Evolutionary conservation across 2,888 invertebrate genomes (phyloP), one percentile per base, ranked within the genome.

Genomic region (Chorisops tibialis): DNA sequence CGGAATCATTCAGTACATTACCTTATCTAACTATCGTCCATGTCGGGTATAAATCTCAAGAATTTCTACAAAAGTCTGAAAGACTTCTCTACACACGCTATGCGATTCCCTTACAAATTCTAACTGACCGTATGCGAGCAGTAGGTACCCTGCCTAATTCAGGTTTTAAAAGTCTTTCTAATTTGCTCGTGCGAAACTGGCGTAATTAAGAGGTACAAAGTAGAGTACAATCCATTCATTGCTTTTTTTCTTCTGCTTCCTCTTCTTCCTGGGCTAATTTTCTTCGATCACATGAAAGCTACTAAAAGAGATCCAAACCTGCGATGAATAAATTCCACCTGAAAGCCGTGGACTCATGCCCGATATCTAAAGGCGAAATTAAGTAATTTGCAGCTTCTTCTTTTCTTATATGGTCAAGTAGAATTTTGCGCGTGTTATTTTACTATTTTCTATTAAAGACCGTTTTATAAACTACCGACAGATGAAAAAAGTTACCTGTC

Each of bases 191-290:
- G 43, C 56, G 35, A 18, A 56, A 45, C 24, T 14, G 16, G 43
- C 45, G 38, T 56, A 56, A 56, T 56, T 56, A 45, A 56, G 43
- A 43, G 14, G 30, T 35, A 43, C 45, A 43, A 43, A 14, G 30
- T 24, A 30, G n/a, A 24, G 43, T 56, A 16, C 56, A 56, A 56
- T 54, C 30, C 45, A 18, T 1, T 45, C 19, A 19, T 9, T 45
- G 14, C 16, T 39, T 43, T 16, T 39, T 4, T 9, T 43, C 5
- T 30, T 30, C 30, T 30, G 5, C 30, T 30, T 30, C 30, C 30
- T 5, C 30, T 30, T 30, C 30, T 30, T 30, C n/a, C n/a, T n/a
- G n/a, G 9, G 30, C 9, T 30, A 30, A 30, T 30, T 30, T 30
- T 5, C 5, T 30, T 9, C 7, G 30, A 30, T 30, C 30, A 30